A percentile compares a stretch with the other conserved stretches of the same genome.
phyloP scores from a whole-genome alignment of 2,888 invertebrate species.

The Nemotelus nigrinus region DNA sequence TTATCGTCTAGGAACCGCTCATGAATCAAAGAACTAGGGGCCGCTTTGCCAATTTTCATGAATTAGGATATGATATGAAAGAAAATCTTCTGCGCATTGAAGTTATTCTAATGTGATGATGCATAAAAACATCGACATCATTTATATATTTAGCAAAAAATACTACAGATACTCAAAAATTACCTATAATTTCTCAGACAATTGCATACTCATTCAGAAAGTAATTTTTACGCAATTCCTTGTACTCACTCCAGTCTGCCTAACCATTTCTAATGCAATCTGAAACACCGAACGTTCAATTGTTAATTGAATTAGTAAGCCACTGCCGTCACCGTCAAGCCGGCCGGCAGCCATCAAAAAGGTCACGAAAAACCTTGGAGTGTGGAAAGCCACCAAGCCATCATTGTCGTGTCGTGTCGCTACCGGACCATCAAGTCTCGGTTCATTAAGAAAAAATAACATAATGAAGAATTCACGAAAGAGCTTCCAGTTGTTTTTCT shows the following conservation, averaged over 20 bases:
- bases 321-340: too few species aligned
- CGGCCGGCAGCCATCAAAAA: constrained; percentile 43
- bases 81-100: too few species aligned
- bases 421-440: not conserved
- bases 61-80: too few species aligned
- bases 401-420: not conserved
- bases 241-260: not conserved
- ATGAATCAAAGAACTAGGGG: too few species aligned
- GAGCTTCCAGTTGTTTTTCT: constrained; percentile 41
- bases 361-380: constrained; percentile 51
- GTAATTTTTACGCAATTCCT: constrained; percentile 17
- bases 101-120: too few species aligned
- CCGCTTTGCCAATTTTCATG: too few species aligned
- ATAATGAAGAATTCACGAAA: constrained; percentile 25
- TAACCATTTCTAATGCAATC: not conserved
- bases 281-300: not conserved
- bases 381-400: constrained; percentile 43
- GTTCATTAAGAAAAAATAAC: constrained; percentile 29
- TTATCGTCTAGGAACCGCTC: too few species aligned
- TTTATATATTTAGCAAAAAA: too few species aligned
- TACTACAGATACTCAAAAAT: too few species aligned
- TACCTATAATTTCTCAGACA: too few species aligned
- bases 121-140: too few species aligned
- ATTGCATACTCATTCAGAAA: constrained; percentile 1
- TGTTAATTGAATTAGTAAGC: constrained; percentile 27